phyloP scores from a whole-genome alignment of 1,140 invertebrate species.

The Formica exsecta region DNA sequence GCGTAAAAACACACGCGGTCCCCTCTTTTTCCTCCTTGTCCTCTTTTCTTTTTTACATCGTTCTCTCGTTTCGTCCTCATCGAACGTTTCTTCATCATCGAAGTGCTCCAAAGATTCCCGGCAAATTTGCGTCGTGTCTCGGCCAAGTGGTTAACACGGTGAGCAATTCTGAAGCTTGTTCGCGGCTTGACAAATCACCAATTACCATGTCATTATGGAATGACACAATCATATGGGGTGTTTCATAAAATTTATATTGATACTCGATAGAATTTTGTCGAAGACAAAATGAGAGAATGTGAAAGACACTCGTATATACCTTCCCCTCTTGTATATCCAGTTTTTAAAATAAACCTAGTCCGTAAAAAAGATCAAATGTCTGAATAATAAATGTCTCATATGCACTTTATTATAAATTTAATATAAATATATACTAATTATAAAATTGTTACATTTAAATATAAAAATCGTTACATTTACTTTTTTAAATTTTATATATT shows the following conservation, averaged over 20 bases:
- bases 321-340: background rate
- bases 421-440: background rate
- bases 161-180: conserved; percentile 68
- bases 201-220: conserved; percentile 59
- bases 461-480: background rate
- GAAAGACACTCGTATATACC: background rate
- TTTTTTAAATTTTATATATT: background rate
- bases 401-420: background rate
- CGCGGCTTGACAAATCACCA: conserved; percentile 58
- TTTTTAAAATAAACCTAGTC: conserved; percentile 19
- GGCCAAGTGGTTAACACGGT: conserved; percentile 67
- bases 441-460: background rate
- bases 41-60: background rate
- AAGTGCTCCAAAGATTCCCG: conserved; percentile 63
- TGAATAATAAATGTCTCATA: conserved; percentile 28
- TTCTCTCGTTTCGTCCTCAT: conserved; percentile 69
- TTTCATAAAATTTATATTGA: conserved; percentile 46
- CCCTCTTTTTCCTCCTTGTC: conserved; percentile 13
- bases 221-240: conserved; percentile 40
- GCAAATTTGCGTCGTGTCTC: conserved; percentile 64
- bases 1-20: conserved; percentile 57
- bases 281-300: conserved; percentile 37
- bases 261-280: conserved; percentile 2
- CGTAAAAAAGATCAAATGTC: conserved; percentile 20
- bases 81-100: conserved; percentile 70